A percentile compares a stretch with the other conserved stretches of the same genome.
Evolutionary conservation across 2,113 vertebrate genomes (phyloP).

Genomic region (Seriola aureovittata): DNA sequence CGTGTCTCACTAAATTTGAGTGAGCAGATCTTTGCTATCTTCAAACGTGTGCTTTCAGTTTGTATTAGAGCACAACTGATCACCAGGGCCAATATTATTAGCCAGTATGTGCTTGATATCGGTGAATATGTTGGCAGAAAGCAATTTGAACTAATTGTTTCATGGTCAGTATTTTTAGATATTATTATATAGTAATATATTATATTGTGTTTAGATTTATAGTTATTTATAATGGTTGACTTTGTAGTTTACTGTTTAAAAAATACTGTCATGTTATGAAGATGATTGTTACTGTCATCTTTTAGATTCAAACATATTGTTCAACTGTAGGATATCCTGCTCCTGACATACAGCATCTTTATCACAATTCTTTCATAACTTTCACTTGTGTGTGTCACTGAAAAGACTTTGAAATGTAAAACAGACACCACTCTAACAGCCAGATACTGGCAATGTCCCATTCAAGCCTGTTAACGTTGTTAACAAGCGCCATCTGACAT

Average conservation of each 20-base stretch:
- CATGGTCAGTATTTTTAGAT: neutral
- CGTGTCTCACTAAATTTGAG: neutral
- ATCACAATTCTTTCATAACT: neutral
- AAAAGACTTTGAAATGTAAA: neutral
- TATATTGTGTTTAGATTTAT: neutral
- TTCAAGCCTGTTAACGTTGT: conserved; percentile 16
- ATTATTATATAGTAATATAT: no score
- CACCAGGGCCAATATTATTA: neutral
- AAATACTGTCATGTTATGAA: neutral
- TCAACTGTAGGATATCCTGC: neutral
- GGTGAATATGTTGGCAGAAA: neutral
- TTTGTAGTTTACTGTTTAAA: neutral
- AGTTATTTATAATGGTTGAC: neutral
- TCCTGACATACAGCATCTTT: neutral
- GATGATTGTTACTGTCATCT: neutral
- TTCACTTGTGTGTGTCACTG: neutral
- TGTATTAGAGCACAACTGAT: neutral
- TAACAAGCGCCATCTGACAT: conserved; percentile 37
- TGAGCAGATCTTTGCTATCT: neutral
- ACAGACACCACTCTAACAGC: neutral
- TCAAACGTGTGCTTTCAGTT: neutral
- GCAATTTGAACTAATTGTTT: neutral
- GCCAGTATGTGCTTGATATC: neutral
- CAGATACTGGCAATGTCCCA: conserved; percentile 7
- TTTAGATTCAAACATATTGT: neutral